Evolutionary conservation across 2,797 vertebrate species (phyloP), one percentile per base, ranked within the genome.

Genomic region (Sternarchorhynchus goeldii): DNA sequence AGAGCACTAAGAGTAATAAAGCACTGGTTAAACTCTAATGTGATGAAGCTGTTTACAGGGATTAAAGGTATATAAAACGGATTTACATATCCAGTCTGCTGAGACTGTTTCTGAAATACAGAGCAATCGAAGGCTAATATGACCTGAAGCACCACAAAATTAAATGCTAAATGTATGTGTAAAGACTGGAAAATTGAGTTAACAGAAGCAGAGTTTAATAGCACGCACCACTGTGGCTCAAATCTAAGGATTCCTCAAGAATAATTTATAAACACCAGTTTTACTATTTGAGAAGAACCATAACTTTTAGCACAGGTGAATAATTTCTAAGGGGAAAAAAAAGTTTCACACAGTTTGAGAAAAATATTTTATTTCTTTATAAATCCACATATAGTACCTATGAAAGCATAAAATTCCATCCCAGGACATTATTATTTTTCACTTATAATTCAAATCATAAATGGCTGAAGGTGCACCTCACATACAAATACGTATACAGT

Each of bases 281-380:
- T 39, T 45, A 67, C 5, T 5, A 67, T 67, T 45, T 67, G 21
- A 31, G 21, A 25, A 53, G 14, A 20, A 10, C 41, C 34, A 6
- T 34, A n/a, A 64, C 59, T 62, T 16, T 64, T 64, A 67, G 7
- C 10, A 17, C 10, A 67, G 21, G 20, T 20, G 7, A 14, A 21
- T 5, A 0, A 29, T 67, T 50, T 67, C 20, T 67, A 6, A 50
- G 4, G 17, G 18, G 32, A 62, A 79, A 80, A 78, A 32, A 18
- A n/a, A 18, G 64, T 63, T 60, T 55, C 66, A 85, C 76, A 76
- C 69, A 17, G 29, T 67, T 78, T 86, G 79, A 86, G 79, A 88
- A 88, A 88, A 88, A 88, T 88, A 88, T 29, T 86, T 88, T 86
- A 88, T 88, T 88, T 88, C 81, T 83, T 86, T 86, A 88, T 85